These are phyloP conservation scores for Agonopterix alstromeriana DNA, from an alignment of 2,888 invertebrate species.

Conservation along the genomic window DNA sequence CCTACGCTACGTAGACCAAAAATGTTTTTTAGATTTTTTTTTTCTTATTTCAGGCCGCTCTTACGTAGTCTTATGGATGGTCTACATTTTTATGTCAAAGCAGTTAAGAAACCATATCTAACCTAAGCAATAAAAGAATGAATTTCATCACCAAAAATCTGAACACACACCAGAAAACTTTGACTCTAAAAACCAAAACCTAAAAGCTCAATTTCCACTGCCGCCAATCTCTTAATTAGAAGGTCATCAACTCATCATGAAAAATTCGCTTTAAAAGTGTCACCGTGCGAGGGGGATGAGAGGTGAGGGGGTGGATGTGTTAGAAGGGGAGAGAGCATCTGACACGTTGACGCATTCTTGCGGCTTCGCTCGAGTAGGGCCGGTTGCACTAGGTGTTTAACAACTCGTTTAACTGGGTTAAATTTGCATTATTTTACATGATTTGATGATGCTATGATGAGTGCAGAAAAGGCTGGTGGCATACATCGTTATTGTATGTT, in stretches of 20 bases:
- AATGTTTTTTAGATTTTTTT: too few relatives aligned
- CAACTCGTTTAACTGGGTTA: background rate
- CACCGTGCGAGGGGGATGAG: slow-evolving; percentile 17
- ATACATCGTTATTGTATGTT: background rate
- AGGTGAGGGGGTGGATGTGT: slow-evolving; percentile 13
- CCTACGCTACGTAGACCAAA: too few relatives aligned
- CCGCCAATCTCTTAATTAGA: background rate
- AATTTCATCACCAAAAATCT: too few relatives aligned
- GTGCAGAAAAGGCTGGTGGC: background rate
- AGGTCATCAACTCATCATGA: background rate
- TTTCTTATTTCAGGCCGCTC: too few relatives aligned
- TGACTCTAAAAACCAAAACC: too few relatives aligned
- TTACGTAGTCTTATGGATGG: too few relatives aligned
- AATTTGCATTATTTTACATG: background rate
- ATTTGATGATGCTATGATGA: background rate
- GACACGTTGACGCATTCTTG: slow-evolving; percentile 67
- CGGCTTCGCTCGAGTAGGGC: slow-evolving; percentile 52
- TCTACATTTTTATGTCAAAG: too few relatives aligned
- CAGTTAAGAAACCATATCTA: too few relatives aligned
- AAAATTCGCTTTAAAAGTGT: slow-evolving; percentile 36
- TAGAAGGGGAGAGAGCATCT: slow-evolving; percentile 47
- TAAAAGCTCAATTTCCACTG: too few relatives aligned
- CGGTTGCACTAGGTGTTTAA: slow-evolving; percentile 11
- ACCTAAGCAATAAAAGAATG: too few relatives aligned
- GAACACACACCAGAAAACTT: too few relatives aligned